These are phyloP conservation scores for Calameuta idolon DNA, from an alignment of 2,888 invertebrate species.

Conservation along the genomic window DNA sequence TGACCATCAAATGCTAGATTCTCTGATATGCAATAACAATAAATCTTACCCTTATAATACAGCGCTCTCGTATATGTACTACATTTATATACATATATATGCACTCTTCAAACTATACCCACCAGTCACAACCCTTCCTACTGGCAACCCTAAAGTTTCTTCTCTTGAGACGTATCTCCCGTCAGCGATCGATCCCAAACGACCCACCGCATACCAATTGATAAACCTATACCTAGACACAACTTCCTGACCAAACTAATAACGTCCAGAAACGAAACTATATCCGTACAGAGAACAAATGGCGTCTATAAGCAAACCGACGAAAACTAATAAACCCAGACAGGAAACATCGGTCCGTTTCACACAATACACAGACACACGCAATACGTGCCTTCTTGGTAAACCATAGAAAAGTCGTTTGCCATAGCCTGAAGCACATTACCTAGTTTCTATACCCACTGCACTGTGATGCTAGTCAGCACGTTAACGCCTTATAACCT, in stretches of 20 bases:
- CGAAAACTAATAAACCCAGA: background rate
- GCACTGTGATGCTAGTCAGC: background rate
- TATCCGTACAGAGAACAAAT: background rate
- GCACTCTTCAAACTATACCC: background rate
- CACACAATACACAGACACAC: background rate
- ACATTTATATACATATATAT: constrained; percentile 2
- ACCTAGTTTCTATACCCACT: background rate
- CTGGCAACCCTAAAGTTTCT: background rate
- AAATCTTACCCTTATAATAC: background rate
- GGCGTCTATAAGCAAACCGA: background rate
- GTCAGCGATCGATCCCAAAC: background rate
- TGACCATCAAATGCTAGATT: background rate
- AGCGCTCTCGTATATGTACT: background rate
- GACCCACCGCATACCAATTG: background rate
- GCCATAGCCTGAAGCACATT: background rate
- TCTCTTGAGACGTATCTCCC: background rate
- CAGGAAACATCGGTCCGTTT: background rate
- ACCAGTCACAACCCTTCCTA: background rate
- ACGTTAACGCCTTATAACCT: background rate
- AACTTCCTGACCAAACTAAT: background rate
- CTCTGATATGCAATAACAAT: background rate
- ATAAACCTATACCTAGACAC: background rate
- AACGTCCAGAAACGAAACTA: background rate
- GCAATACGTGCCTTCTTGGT: background rate
- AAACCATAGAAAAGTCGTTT: background rate